A percentile compares a stretch with the other conserved stretches of the same genome.
These are phyloP conservation scores for Lutraria lutraria DNA, from an alignment of 2,888 invertebrate species.

Conservation along the genomic window DNA sequence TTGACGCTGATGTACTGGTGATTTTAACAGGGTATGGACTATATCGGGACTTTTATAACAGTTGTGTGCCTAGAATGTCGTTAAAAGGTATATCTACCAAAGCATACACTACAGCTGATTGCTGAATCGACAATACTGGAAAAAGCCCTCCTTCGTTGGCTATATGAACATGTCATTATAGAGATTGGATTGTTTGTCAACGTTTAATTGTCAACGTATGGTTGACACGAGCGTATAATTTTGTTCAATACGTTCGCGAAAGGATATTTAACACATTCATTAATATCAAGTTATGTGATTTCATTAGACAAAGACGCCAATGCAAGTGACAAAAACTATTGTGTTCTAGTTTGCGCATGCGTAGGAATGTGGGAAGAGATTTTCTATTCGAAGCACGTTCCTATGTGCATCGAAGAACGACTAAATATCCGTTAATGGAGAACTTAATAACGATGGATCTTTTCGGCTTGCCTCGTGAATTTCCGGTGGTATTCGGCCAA, in stretches of 20 bases:
- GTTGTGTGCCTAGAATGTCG: too few relatives aligned
- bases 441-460: background rate
- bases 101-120: background rate
- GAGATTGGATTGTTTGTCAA: background rate
- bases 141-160: background rate
- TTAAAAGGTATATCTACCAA: too few relatives aligned
- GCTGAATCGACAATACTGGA: background rate
- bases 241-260: background rate
- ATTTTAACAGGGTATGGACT: too few relatives aligned
- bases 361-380: background rate
- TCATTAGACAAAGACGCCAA: background rate
- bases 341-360: background rate
- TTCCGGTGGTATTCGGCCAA: background rate
- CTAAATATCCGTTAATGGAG: too few relatives aligned
- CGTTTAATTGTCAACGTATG: background rate
- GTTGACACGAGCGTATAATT: background rate
- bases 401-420: background rate
- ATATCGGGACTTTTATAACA: too few relatives aligned
- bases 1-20: too few relatives aligned
- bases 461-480: slow-evolving; percentile 4
- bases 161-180: background rate
- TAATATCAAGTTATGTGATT: background rate
- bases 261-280: background rate
- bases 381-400: background rate
- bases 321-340: background rate